Evolutionary conservation across 2,113 vertebrate genomes (phyloP), one percentile per base, ranked within the genome.

Genomic region (Menura novaehollandiae): DNA sequence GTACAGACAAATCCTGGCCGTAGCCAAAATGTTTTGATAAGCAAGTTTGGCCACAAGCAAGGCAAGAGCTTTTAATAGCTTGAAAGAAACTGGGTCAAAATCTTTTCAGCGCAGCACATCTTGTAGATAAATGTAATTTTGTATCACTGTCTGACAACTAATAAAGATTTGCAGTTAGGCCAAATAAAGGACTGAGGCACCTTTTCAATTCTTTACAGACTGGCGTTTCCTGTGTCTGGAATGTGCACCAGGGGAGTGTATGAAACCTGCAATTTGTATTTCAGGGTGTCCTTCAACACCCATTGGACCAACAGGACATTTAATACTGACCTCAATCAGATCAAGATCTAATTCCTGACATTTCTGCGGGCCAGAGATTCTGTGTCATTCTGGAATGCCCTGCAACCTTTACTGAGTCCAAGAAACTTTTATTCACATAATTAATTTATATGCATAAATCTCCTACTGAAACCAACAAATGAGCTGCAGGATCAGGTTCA

Each of bases 221-320:
- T 21, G 79, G 24, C 17, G 20, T 30, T 71, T 74, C 43, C 30
- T 44, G 11, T 33, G 35, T 32, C 24, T 63, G 59, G 17, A 60
- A 64, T 4, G 7, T 2, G 30, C 12, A 12, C 27, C 1, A 4
- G 24, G 6, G 30, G n/a, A 55, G 63, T 2, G 7, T 4, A 32
- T 2, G 43, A 44, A 85, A 52, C 8, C 24, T 1, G 0, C 14
- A 55, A 23, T n/a, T 69, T 35, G 3, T 30, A 11, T 51, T 80
- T 62, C 55, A 76, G 20, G 28, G 32, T 4, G 4, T n/a, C 32
- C 32, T 86, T 55, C 72, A 63, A 23, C 30, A 58, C 37, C n/a
- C 7, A 0, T 9, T 41, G 43, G n/a, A 62, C 32, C 51, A 77
- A 24, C 11, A 26, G 35, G 7, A 56, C 7, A 3, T 46, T 52